Evolutionary conservation across 2,888 invertebrate genomes (phyloP).

Genomic region (Synergus japonicus): DNA sequence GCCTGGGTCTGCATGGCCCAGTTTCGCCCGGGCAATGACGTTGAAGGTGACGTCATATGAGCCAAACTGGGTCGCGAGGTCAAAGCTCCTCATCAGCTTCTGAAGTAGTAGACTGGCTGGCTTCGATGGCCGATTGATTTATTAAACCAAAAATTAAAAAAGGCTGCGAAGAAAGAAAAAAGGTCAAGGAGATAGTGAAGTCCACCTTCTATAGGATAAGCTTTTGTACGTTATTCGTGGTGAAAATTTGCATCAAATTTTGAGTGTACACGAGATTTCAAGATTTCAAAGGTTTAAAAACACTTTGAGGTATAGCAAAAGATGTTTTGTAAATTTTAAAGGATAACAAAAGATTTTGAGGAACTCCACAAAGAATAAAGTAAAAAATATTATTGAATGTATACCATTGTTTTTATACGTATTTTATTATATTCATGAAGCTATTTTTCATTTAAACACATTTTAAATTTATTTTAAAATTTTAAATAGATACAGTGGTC

Average conservation of each 20-base stretch:
- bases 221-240: background rate
- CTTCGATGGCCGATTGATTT: constrained; percentile 37
- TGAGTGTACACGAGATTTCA: no score
- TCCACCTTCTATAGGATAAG: background rate
- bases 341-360: no score
- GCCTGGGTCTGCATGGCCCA: constrained; percentile 81
- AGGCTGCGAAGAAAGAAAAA: background rate
- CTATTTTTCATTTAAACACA: background rate
- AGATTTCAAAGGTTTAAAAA: no score
- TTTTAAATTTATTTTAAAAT: no score
- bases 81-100: constrained; percentile 67
- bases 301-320: no score
- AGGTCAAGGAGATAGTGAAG: background rate
- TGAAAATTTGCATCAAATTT: background rate
- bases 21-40: constrained; percentile 80
- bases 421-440: no score
- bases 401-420: no score
- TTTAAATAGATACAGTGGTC: no score
- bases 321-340: no score
- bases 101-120: constrained; percentile 44
- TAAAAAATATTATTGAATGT: no score
- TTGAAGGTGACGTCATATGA: constrained; percentile 74
- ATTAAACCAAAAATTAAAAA: background rate
- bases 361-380: no score
- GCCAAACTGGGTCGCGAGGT: constrained; percentile 73